Evolutionary conservation across 2,797 vertebrate species (phyloP).

Genomic region (Neomorphus geoffroyi): DNA sequence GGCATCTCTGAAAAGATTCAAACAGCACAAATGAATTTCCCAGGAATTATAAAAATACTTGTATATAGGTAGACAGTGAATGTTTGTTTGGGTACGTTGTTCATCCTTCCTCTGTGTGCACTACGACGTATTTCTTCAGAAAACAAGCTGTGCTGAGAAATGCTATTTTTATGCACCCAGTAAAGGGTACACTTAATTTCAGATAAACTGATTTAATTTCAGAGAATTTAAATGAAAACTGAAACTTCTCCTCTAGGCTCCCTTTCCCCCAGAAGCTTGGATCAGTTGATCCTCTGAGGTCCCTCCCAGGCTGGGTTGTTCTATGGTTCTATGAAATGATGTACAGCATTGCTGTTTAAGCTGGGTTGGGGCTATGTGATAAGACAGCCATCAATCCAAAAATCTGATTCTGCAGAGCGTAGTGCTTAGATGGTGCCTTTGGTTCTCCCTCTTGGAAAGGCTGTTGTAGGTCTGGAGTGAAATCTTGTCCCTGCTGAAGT

Average conservation of each 20-base stretch:
- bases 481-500: not conserved
- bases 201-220: no score
- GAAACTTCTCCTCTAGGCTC: not conserved
- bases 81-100: not conserved
- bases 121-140: not conserved
- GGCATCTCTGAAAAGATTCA: not conserved
- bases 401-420: no score
- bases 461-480: not conserved
- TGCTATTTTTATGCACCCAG: not conserved
- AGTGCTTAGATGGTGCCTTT: rapidly evolving
- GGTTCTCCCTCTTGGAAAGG: no score
- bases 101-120: not conserved
- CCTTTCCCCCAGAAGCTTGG: not conserved
- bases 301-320: not conserved
- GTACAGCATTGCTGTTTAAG: no score
- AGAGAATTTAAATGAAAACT: not conserved
- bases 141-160: not conserved
- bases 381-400: not conserved
- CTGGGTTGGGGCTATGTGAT: not conserved
- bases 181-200: no score
- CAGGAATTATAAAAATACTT: not conserved
- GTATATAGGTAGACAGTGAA: not conserved
- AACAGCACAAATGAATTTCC: not conserved
- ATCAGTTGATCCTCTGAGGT: rapidly evolving
- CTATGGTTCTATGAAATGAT: not conserved